Conservation (phyloP, 2,797 vertebrate species). For the Sebastes cheni region DNA sequence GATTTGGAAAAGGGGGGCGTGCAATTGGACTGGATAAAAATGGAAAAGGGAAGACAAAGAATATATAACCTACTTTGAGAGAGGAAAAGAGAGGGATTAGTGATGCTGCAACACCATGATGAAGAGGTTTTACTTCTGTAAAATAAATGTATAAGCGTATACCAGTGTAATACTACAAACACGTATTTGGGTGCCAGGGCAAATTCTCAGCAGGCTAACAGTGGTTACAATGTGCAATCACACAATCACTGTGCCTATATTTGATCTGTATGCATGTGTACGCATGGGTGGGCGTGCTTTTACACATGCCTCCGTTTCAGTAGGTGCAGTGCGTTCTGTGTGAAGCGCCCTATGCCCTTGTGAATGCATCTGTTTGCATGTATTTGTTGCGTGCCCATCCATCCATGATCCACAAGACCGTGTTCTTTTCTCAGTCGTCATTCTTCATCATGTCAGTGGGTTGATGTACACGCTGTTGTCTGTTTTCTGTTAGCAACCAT, state of each 20-base stretch:
- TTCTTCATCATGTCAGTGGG: neutral
- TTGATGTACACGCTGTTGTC: neutral
- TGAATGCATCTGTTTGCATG: slow-evolving; percentile 1
- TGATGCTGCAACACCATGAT: slow-evolving; percentile 1
- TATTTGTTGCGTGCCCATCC: neutral
- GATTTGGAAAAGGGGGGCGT: slow-evolving; percentile 17
- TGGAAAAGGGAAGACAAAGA: slow-evolving; percentile 23
- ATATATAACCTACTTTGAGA: slow-evolving; percentile 35
- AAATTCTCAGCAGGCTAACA: slow-evolving; percentile 4
- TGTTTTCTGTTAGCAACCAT: neutral
- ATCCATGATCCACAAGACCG: neutral
- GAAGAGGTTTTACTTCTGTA: neutral
- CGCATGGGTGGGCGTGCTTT: neutral
- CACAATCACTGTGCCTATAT: neutral
- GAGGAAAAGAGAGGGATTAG: slow-evolving; percentile 3
- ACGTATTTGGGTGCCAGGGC: neutral
- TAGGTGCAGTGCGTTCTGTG: neutral
- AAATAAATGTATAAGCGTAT: neutral
- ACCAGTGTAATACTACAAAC: neutral
- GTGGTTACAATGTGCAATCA: slow-evolving; percentile 10
- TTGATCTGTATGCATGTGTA: neutral
- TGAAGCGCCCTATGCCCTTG: neutral
- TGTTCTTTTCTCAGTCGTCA: neutral
- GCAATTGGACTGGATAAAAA: slow-evolving; percentile 44
- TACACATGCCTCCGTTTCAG: neutral